Evolutionary conservation across 2,888 invertebrate genomes (phyloP), one percentile per base, ranked within the genome.

Genomic region (Eupithecia pulchellata): DNA sequence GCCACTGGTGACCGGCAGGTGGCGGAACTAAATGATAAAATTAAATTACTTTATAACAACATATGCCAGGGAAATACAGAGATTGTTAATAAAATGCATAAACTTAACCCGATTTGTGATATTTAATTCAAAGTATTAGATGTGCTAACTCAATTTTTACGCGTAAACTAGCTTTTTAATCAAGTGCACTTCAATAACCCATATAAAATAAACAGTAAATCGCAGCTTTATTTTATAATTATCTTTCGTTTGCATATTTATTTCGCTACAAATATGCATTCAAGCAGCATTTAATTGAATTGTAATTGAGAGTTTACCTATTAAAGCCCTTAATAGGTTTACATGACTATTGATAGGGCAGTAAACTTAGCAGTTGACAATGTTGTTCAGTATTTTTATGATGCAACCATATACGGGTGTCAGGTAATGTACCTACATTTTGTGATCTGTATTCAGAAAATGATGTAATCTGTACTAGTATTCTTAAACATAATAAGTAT

Each of bases 311-410:
- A 69, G 47, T 64, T 72, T 68, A 70, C 73, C 69, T 72, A 71
- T 69, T 66, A 69, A 71, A 68, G 67, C 36, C 61, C 13, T 57
- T 73, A 67, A 67, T 67, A 52, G 69, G 63, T 71, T 64, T 68
- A 66, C 61, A 71, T 65, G 66, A 61, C 47, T 69, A 55, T 66
- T 52, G 58, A 65, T 65, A 61, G 55, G 32, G 62, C 42, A 66
- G 39, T 77, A 76, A 75, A 77, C 61, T 71, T 13, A 39, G 64
- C 61, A 69, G 36, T 74, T 71, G 64, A 76, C 69, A 68, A 74
- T 75, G 42, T 74, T 64, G 57, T 73, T 61, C 29, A 25, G 34
- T 70, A 20, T 52, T 63, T 77, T 71, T 73, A 77, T 71, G 72
- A 64, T 47, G 65, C 65, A 66, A 65, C 66, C 65, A 55, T 69